phyloP scores from a whole-genome alignment of 2,797 vertebrate species.

The Rhynchonycteris naso region DNA sequence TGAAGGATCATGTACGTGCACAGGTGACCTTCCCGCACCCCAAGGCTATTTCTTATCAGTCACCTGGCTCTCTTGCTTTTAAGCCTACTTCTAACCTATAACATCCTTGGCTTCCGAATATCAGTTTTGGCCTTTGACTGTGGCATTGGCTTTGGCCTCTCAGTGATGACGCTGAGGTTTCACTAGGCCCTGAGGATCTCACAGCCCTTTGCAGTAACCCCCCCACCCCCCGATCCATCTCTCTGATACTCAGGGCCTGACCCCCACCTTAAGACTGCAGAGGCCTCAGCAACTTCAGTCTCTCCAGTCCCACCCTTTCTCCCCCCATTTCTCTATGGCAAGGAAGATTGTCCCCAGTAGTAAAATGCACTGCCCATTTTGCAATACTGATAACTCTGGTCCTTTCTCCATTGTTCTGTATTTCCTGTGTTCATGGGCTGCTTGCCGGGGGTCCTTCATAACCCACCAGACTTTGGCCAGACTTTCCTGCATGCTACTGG shows the following conservation, averaged over 20 bases:
- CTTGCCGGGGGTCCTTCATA: neutral
- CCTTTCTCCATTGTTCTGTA: neutral
- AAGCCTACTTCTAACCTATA: neutral
- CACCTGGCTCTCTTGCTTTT: neutral
- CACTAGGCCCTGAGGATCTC: neutral
- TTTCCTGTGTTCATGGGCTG: neutral
- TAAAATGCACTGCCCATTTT: neutral
- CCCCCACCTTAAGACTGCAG: neutral
- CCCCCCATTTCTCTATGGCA: neutral
- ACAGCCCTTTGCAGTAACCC: no score
- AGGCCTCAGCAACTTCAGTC: neutral
- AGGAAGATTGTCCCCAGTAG: neutral
- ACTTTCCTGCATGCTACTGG: neutral
- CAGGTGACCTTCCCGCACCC: neutral
- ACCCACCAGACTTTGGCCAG: rapidly evolving
- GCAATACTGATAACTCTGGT: neutral
- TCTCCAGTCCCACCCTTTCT: no score
- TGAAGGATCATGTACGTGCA: neutral
- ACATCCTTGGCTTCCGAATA: neutral
- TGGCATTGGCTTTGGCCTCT: neutral
- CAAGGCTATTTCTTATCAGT: neutral
- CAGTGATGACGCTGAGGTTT: neutral
- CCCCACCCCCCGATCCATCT: rapidly evolving
- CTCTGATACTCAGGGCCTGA: neutral
- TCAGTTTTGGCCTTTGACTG: neutral